Evolutionary conservation across 2,113 vertebrate genomes (phyloP).

Genomic region (Tychaedon coryphoeus): DNA sequence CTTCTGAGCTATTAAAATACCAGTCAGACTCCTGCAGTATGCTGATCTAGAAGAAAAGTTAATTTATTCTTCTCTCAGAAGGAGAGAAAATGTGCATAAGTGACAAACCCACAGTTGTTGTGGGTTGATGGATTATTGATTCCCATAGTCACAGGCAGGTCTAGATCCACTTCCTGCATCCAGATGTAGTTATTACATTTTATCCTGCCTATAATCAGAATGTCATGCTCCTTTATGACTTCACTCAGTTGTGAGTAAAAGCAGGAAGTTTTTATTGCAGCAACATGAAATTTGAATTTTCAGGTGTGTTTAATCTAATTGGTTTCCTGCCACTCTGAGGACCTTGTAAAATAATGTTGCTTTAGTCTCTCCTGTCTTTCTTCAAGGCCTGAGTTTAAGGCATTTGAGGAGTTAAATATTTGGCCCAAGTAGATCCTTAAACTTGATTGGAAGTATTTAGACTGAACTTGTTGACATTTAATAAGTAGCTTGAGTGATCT

Average conservation of each 20-base stretch:
- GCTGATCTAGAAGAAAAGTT: not conserved
- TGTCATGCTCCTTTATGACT: not conserved
- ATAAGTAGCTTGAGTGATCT: not conserved
- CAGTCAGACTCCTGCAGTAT: not conserved
- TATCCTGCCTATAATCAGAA: not conserved
- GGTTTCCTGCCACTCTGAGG: not conserved
- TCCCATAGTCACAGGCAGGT: not conserved
- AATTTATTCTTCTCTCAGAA: not conserved
- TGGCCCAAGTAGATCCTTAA: not conserved
- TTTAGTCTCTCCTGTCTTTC: not conserved
- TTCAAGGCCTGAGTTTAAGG: not conserved
- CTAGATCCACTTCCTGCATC: not conserved
- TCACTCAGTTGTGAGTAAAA: not conserved
- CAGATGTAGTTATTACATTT: not conserved
- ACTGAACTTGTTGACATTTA: not conserved
- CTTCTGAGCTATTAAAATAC: not conserved
- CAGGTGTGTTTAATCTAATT: not conserved
- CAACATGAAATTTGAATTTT: not conserved
- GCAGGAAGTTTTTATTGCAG: not conserved
- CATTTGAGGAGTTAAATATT: not conserved
- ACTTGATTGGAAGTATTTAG: not conserved
- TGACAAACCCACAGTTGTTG: not conserved
- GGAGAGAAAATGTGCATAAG: not conserved
- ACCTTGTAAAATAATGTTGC: not conserved
- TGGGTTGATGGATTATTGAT: not conserved